phyloP scores from a whole-genome alignment of 2,888 invertebrate species.

The Oasisia sp. region DNA sequence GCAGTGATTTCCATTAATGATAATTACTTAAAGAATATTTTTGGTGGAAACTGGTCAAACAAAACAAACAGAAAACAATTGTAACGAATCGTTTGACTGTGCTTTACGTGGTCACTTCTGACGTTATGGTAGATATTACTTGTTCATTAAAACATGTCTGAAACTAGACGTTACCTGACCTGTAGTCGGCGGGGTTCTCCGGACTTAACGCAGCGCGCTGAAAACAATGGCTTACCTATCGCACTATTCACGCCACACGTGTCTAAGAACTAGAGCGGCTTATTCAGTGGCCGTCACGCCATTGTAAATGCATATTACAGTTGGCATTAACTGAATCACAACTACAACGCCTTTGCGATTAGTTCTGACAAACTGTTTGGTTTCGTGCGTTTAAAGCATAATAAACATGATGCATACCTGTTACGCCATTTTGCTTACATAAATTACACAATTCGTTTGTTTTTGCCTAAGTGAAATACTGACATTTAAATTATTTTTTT shows the following conservation, averaged over 20 bases:
- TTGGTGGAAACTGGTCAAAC: background rate
- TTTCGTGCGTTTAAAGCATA: background rate
- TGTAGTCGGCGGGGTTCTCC: background rate
- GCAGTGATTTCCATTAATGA: background rate
- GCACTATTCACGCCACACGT: background rate
- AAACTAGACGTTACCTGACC: constrained; percentile 1
- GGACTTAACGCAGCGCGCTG: background rate
- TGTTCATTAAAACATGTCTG: background rate
- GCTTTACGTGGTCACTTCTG: background rate
- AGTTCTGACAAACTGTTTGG: background rate
- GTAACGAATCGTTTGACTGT: background rate
- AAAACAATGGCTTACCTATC: constrained; percentile 2
- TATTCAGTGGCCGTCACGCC: background rate
- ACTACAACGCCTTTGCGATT: background rate
- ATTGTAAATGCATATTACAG: background rate
- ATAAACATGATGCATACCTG: background rate
- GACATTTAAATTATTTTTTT: background rate
- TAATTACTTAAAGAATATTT: background rate
- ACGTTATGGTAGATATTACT: background rate
- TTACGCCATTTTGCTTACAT: background rate
- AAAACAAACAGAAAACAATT: background rate
- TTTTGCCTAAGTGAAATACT: background rate
- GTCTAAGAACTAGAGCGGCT: background rate
- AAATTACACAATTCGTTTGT: background rate
- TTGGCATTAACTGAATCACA: background rate